These are phyloP conservation scores for Lithophane socia DNA, from an alignment of 2,888 invertebrate genomes.

Conservation along the genomic window DNA sequence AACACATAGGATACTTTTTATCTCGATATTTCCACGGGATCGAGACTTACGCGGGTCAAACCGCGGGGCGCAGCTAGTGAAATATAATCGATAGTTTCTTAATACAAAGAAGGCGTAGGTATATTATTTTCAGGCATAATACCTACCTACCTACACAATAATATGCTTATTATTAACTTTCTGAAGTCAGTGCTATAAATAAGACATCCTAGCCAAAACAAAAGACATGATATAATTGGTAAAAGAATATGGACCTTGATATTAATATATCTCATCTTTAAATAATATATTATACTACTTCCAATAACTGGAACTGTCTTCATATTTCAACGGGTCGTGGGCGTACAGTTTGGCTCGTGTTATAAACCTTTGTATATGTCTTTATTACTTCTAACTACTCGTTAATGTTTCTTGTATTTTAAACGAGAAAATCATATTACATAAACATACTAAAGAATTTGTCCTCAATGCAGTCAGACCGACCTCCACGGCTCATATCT, in stretches of 20 bases:
- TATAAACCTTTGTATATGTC: conserved; percentile 77
- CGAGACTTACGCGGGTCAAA: no score
- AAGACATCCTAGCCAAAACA: conserved; percentile 39
- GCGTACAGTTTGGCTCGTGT: conserved; percentile 76
- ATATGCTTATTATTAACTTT: background rate
- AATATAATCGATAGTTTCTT: background rate
- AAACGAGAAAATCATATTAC: conserved; percentile 70
- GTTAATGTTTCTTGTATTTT: conserved; percentile 69
- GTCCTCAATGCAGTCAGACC: conserved; percentile 64
- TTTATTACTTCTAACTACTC: conserved; percentile 76
- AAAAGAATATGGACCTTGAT: conserved; percentile 38
- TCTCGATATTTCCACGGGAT: no score
- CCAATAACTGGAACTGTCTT: conserved; percentile 66
- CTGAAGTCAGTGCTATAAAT: conserved; percentile 43
- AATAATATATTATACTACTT: conserved; percentile 60
- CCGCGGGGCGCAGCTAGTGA: no score
- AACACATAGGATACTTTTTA: no score
- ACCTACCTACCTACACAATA: conserved; percentile 1
- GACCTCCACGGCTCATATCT: conserved; percentile 64
- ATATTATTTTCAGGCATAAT: background rate
- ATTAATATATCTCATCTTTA: conserved; percentile 60
- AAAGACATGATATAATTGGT: conserved; percentile 48
- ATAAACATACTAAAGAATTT: conserved; percentile 66
- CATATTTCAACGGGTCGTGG: conserved; percentile 74
- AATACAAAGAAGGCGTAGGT: background rate